Conservation (phyloP, 2,113 vertebrate species). For the Boleophthalmus pectinirostris region DNA sequence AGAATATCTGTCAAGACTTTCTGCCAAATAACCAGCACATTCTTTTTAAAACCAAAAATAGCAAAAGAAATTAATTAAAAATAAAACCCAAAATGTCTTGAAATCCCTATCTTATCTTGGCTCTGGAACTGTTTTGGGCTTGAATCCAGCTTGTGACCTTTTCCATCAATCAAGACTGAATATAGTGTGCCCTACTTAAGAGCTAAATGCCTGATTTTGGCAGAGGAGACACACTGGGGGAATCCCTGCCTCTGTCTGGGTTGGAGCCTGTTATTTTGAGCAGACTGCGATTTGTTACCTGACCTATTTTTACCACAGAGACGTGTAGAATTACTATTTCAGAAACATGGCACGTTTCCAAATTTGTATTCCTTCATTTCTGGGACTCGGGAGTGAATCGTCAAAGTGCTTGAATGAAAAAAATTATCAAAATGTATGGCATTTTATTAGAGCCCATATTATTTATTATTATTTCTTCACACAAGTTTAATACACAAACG, state of each 20-base stretch:
- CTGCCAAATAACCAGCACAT: neutral
- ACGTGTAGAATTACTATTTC: neutral
- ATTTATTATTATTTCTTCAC: too few relatives aligned
- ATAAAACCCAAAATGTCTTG: neutral
- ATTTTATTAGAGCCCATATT: too few relatives aligned
- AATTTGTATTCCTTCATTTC: neutral
- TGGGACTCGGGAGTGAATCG: neutral
- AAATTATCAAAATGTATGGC: neutral
- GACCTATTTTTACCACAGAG: neutral
- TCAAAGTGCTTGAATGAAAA: neutral
- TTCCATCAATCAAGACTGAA: conserved; percentile 27
- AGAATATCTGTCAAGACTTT: neutral
- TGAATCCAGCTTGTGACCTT: conserved; percentile 25
- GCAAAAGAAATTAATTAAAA: too few relatives aligned
- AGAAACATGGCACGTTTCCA: neutral
- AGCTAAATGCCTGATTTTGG: conserved; percentile 38
- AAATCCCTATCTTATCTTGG: neutral
- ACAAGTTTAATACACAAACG: too few relatives aligned
- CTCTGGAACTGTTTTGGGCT: conserved; percentile 8
- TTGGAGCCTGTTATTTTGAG: neutral
- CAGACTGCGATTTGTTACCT: conserved; percentile 7
- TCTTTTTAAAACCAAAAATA: neutral
- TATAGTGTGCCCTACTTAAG: conserved; percentile 35
- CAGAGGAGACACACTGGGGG: conserved; percentile 14
- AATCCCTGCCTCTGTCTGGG: conserved; percentile 21